These are phyloP conservation scores for Sebastiscus albofasciatus DNA, from an alignment of 2,797 vertebrate species.

Conservation along the genomic window DNA sequence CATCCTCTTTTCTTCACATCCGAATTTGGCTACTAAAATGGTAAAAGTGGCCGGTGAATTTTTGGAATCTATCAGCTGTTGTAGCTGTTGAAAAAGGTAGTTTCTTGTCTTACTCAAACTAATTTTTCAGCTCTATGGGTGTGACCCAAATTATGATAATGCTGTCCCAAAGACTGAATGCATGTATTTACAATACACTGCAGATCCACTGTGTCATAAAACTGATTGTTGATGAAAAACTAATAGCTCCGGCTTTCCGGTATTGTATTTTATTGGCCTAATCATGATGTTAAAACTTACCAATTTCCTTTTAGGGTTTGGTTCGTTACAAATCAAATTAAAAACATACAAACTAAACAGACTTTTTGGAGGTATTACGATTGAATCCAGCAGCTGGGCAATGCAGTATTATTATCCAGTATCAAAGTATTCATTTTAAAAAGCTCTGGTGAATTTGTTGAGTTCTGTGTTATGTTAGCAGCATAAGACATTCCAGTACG, in stretches of 20 bases:
- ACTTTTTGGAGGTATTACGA: neutral
- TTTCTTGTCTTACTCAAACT: neutral
- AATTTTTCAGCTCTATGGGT: neutral
- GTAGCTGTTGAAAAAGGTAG: neutral
- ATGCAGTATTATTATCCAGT: conserved; percentile 1
- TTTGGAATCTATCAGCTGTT: neutral
- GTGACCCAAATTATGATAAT: conserved; percentile 10
- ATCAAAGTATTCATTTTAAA: conserved; percentile 15
- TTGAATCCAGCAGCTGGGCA: neutral
- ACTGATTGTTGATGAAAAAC: neutral
- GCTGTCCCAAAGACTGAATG: conserved; percentile 46
- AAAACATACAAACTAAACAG: neutral
- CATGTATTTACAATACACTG: conserved; percentile 6
- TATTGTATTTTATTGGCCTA: neutral
- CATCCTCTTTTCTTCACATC: neutral
- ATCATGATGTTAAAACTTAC: neutral
- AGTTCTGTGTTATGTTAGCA: neutral
- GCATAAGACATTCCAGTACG: conserved; percentile 18
- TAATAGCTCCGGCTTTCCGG: neutral
- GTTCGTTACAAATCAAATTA: neutral
- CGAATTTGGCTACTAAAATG: neutral
- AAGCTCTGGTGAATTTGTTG: conserved; percentile 7
- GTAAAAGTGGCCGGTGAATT: neutral
- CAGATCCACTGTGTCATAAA: neutral
- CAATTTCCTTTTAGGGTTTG: neutral